phyloP scores from a whole-genome alignment of 2,888 invertebrate genomes.

The Caenorhabditis imperialis region DNA sequence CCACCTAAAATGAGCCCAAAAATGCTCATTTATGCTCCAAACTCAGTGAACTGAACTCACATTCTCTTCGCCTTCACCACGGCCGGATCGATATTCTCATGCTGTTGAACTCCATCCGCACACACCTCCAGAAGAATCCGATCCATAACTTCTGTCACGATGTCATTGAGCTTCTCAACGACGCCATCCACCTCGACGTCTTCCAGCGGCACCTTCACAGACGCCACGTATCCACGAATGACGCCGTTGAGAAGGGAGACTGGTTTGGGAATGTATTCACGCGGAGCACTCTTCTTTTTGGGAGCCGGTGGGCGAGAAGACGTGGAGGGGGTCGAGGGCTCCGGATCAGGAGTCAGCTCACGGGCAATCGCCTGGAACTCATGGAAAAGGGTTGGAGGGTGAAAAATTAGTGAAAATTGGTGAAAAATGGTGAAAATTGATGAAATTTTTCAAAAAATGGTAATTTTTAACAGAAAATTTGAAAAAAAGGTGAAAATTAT shows the following conservation, averaged over 20 bases:
- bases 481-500: too few relatives aligned
- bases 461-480: too few relatives aligned
- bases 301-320: not conserved
- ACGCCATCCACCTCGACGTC: slow-evolving; percentile 29
- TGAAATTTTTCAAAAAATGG: too few relatives aligned
- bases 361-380: too few relatives aligned
- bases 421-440: too few relatives aligned
- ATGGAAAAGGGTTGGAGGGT: too few relatives aligned
- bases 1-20: too few relatives aligned
- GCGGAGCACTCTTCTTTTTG: not conserved
- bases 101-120: slow-evolving; percentile 53
- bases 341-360: too few relatives aligned
- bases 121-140: slow-evolving; percentile 53
- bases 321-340: too few relatives aligned
- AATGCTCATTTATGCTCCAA: not conserved
- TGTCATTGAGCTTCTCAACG: slow-evolving; percentile 12
- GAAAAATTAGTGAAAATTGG: too few relatives aligned
- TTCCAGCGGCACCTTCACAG: slow-evolving; percentile 36
- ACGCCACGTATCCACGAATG: slow-evolving; percentile 39
- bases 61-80: slow-evolving; percentile 24
- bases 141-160: slow-evolving; percentile 40
- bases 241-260: slow-evolving; percentile 29
- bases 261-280: slow-evolving; percentile 15
- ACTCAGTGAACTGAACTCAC: too few relatives aligned
- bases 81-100: slow-evolving; percentile 37